Conservation (phyloP, 2,888 invertebrate genomes). For the Coremacera marginata region DNA sequence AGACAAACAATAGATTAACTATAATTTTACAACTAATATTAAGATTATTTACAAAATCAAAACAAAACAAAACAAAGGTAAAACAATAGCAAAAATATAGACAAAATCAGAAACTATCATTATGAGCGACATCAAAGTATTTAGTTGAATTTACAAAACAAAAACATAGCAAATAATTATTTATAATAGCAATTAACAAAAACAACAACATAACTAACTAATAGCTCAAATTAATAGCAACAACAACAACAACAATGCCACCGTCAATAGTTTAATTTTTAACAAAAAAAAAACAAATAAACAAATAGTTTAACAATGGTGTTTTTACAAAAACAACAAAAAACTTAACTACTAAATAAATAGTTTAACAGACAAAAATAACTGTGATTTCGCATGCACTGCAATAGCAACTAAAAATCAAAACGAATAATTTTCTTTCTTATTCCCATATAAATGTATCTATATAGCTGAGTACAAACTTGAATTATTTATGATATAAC, state of each 20-base stretch:
- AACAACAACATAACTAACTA: constrained; percentile 30
- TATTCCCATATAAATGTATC: no score
- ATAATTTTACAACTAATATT: not conserved
- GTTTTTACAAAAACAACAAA: constrained; percentile 50
- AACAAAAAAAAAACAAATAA: constrained; percentile 19
- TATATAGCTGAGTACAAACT: no score
- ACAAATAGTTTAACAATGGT: constrained; percentile 36
- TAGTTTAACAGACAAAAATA: constrained; percentile 45
- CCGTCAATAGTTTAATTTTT: constrained; percentile 49
- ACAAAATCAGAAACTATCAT: constrained; percentile 39
- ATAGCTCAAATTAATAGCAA: constrained; percentile 32
- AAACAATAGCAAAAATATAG: not conserved
- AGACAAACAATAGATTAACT: not conserved
- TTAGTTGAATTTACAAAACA: constrained; percentile 35
- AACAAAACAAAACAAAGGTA: not conserved
- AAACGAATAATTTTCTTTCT: not conserved
- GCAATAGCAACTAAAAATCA: constrained; percentile 29
- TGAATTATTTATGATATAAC: no score
- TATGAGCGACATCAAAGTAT: constrained; percentile 21
- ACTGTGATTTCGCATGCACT: constrained; percentile 47
- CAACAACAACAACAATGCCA: constrained; percentile 36
- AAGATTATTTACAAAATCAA: not conserved
- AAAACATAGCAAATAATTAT: constrained; percentile 44
- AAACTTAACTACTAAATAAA: constrained; percentile 47
- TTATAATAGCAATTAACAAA: constrained; percentile 36